Conservation (phyloP, 2,113 vertebrate genomes). For the Tyrannus savana region DNA sequence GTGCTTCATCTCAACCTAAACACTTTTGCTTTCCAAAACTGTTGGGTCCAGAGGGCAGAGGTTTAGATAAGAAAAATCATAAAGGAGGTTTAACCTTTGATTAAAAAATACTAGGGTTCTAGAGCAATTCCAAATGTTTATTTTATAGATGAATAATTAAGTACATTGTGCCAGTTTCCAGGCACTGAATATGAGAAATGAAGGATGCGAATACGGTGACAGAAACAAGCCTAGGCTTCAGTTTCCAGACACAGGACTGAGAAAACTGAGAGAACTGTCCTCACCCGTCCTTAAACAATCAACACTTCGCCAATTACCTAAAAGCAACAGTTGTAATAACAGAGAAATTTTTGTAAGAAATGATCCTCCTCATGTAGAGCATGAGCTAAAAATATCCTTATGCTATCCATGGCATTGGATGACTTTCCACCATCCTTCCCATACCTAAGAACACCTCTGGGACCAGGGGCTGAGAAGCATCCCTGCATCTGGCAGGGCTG, state of each 20-base stretch:
- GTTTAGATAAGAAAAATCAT: not conserved
- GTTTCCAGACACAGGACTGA: not conserved
- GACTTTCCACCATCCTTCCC: not conserved
- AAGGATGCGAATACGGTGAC: not conserved
- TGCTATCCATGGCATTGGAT: fast-evolving
- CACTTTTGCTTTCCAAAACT: not conserved
- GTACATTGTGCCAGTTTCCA: not conserved
- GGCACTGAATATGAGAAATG: not conserved
- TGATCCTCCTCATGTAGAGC: not conserved
- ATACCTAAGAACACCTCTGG: fast-evolving
- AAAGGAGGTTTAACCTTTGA: not conserved
- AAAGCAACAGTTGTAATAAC: not conserved
- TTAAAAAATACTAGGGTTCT: not conserved
- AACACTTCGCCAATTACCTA: not conserved
- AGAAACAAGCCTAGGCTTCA: not conserved
- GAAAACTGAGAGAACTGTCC: not conserved
- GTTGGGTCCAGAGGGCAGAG: not conserved
- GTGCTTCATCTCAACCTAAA: not conserved
- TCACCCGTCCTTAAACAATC: not conserved
- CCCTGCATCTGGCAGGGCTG: fast-evolving
- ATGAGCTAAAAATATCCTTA: not conserved
- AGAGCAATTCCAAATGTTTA: not conserved
- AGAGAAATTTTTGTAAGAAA: not conserved
- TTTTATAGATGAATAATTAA: not conserved
- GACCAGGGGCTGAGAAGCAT: not conserved